These are phyloP conservation scores for Poeciliopsis infans DNA, from an alignment of 2,797 vertebrate genomes.

Conservation along the genomic window DNA sequence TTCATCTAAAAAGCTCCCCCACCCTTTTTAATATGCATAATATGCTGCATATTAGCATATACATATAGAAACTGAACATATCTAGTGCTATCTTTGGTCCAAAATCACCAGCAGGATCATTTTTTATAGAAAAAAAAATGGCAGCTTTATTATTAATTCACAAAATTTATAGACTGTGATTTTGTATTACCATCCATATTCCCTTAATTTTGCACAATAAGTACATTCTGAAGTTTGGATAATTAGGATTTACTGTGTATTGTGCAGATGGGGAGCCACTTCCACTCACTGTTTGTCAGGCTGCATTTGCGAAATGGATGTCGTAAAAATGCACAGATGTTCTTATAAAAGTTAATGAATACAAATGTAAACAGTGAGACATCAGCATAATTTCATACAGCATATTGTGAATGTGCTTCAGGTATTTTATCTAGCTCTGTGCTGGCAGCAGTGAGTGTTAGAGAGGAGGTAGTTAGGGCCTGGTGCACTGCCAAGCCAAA, in stretches of 20 bases:
- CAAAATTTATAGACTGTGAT: constrained; percentile 58
- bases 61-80: constrained; percentile 42
- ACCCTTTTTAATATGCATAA: constrained; percentile 8
- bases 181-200: constrained; percentile 63
- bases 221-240: constrained; percentile 52
- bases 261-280: constrained; percentile 62
- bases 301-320: constrained; percentile 63
- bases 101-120: constrained; percentile 28
- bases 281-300: constrained; percentile 56
- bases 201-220: constrained; percentile 58
- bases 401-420: constrained; percentile 45
- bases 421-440: constrained; percentile 63
- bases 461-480: constrained; percentile 77
- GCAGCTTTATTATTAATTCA: constrained; percentile 63
- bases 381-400: constrained; percentile 42
- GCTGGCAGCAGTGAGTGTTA: constrained; percentile 69
- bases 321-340: constrained; percentile 68
- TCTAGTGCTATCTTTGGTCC: constrained; percentile 24
- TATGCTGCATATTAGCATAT: constrained; percentile 25
- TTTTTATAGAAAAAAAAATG: constrained; percentile 23
- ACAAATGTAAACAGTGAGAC: constrained; percentile 72
- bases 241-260: constrained; percentile 74
- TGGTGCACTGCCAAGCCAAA: constrained; percentile 84
- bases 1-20: not conserved
- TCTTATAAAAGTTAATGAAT: constrained; percentile 74